These are phyloP conservation scores for Calyptomena viridis DNA, from an alignment of 2,113 vertebrate species.

Conservation along the genomic window DNA sequence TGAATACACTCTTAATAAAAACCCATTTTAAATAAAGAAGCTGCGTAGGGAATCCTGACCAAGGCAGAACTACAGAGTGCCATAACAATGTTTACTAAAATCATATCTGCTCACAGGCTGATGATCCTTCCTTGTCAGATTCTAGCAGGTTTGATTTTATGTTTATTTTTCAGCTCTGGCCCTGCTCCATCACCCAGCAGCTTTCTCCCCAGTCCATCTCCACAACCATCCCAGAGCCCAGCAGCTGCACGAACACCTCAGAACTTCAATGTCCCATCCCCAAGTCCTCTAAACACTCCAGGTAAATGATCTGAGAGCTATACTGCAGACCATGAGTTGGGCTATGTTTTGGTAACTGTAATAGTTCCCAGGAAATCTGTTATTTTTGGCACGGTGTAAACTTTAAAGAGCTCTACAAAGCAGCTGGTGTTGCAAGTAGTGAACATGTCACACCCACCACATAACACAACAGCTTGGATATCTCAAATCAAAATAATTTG, in stretches of 20 bases:
- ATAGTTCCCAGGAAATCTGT: neutral
- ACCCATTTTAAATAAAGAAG: neutral
- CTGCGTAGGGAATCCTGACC: neutral
- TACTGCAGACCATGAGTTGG: neutral
- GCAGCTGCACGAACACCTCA: slow-evolving; percentile 89
- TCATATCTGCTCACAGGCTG: neutral
- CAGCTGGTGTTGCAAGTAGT: neutral
- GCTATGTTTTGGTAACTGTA: neutral
- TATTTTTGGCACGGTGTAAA: neutral
- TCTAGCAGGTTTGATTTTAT: neutral
- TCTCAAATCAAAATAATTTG: neutral
- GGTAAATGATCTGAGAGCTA: slow-evolving; percentile 71
- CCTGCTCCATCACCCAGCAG: slow-evolving; percentile 93
- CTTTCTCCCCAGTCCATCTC: slow-evolving; percentile 96
- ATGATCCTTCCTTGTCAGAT: neutral
- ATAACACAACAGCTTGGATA: neutral
- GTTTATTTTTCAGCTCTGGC: slow-evolving; percentile 81
- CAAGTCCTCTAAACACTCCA: slow-evolving; percentile 94
- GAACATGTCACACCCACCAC: neutral
- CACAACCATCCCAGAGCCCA: slow-evolving; percentile 93
- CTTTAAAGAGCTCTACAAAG: neutral
- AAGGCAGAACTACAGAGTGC: neutral
- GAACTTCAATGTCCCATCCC: slow-evolving; percentile 93
- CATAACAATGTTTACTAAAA: neutral
- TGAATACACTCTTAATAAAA: neutral